Evolutionary conservation across 2,888 invertebrate genomes (phyloP), one percentile per base, ranked within the genome.

Genomic region (Sipha maydis): DNA sequence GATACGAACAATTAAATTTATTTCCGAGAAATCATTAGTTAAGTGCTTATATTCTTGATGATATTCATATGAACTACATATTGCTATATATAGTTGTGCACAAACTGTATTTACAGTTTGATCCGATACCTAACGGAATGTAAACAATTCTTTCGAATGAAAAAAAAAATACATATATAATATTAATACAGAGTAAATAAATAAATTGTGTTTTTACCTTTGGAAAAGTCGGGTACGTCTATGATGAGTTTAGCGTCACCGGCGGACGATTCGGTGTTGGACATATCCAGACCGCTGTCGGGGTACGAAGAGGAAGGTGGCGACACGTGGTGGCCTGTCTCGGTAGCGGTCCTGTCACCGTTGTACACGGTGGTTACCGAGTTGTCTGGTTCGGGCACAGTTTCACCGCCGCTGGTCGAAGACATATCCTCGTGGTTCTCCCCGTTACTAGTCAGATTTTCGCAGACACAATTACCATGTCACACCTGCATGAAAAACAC

Each of bases 161-260:
- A 56, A 4, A 56, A 56, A 56, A 56, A 56, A 56, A 56, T n/a
- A 56, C 1, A 56, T 1, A 14, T 17, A 38, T 19, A 3, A 17
- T 1, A 17, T 19, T 17, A 17, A 56, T n/a, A n/a, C n/a, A n/a
- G n/a, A n/a, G n/a, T n/a, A n/a, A 34, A 34, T 3, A 34, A 34
- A 56, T 19, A 17, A 56, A 21, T 1, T 0, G 61, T 7, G 61
- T 21, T 21, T 5, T 7, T 41, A 86, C 86, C 80, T 80, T 8
- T 86, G 86, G 86, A 86, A 86, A 86, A 86, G 80, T 86, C 86
- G 25, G 86, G 86, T 56, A 80, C 80, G 71, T 86, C 86, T 80
- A 86, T 86, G n/a, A 86, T 86, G 56, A 86, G 86, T 86, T 86
- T 86, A 0, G 86, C 80, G 86, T 86, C 86, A 8, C 86, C 73